Evolutionary conservation across 2,113 vertebrate genomes (phyloP).

Genomic region (Ciconia boyciana): DNA sequence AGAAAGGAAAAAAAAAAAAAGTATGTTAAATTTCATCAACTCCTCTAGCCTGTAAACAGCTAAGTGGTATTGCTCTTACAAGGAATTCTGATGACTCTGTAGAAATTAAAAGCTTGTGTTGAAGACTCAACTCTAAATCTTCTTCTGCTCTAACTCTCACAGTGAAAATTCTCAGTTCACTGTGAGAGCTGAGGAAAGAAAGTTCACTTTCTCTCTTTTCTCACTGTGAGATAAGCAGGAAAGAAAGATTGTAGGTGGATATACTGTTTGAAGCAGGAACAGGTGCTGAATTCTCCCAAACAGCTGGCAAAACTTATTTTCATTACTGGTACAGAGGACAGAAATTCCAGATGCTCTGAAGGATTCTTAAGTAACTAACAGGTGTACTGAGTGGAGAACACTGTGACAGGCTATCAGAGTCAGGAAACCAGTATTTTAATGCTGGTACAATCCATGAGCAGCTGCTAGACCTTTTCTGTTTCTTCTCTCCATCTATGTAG

Average conservation of each 20-base stretch:
- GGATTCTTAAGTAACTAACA: not conserved
- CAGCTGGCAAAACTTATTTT: not conserved
- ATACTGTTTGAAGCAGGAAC: not conserved
- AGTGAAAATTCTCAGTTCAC: not conserved
- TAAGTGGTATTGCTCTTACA: not conserved
- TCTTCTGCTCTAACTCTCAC: not conserved
- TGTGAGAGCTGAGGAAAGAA: not conserved
- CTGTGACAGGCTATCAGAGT: not conserved
- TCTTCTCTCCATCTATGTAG: not conserved
- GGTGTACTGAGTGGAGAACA: not conserved
- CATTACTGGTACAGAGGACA: not conserved
- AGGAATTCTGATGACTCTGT: not conserved
- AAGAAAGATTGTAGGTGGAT: not conserved
- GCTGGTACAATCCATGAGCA: not conserved
- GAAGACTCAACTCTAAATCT: not conserved
- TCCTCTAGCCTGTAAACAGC: not conserved
- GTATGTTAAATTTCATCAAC: not conserved
- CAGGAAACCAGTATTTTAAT: not conserved
- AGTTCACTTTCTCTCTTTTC: not conserved
- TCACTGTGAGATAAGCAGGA: not conserved
- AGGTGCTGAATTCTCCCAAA: not conserved
- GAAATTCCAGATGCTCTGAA: not conserved
- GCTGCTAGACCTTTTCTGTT: not conserved
- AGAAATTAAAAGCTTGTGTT: not conserved
- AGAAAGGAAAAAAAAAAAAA: not conserved